Conservation (phyloP, 2,797 vertebrate species). For the Clarias pachynema region DNA sequence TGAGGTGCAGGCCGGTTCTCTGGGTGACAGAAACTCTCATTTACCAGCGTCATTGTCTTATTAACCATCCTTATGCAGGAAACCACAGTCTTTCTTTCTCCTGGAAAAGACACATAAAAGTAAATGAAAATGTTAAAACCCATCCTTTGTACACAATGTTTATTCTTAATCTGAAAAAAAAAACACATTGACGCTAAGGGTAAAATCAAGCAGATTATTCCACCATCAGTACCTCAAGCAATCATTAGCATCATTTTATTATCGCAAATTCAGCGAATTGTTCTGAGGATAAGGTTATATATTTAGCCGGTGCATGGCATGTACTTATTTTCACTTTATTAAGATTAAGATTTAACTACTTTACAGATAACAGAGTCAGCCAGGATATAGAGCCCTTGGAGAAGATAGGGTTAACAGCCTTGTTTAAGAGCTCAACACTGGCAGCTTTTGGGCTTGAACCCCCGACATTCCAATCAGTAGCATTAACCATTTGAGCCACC, state of each 20-base stretch:
- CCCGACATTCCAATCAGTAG: too few species aligned
- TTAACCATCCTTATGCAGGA: slow-evolving; percentile 89
- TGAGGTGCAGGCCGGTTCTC: slow-evolving; percentile 84
- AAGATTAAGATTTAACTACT: too few species aligned
- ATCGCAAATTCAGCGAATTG: neutral
- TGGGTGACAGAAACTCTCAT: slow-evolving; percentile 84
- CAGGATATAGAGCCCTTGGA: too few species aligned
- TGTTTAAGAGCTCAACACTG: too few species aligned
- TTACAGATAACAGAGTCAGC: too few species aligned
- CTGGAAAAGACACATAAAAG: slow-evolving; percentile 64
- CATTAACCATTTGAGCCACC: too few species aligned
- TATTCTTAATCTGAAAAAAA: neutral
- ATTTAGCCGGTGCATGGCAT: neutral
- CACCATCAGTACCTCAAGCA: neutral
- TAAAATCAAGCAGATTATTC: neutral
- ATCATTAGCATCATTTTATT: neutral
- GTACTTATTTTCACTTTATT: neutral
- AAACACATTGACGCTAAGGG: neutral
- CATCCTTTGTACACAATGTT: neutral
- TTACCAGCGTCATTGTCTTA: slow-evolving; percentile 86
- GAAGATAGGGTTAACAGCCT: too few species aligned
- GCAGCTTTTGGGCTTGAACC: too few species aligned
- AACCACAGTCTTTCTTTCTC: slow-evolving; percentile 88
- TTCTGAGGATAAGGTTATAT: neutral
- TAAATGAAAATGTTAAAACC: neutral